These are phyloP conservation scores for Anastrepha ludens DNA, from an alignment of 1,140 invertebrate genomes.

Conservation along the genomic window DNA sequence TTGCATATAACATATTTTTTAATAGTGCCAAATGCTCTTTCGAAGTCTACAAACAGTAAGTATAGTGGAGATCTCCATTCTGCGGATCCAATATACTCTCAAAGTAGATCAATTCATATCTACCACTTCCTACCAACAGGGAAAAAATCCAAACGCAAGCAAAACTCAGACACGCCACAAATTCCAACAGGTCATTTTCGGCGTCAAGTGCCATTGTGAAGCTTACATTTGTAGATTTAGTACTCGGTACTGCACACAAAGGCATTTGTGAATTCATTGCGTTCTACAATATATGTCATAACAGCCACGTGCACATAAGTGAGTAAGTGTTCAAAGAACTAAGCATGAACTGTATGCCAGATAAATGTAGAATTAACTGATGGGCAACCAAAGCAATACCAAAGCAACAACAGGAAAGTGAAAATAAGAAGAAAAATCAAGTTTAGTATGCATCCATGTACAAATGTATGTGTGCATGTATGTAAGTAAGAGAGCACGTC, in stretches of 20 bases:
- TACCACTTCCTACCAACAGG: no score
- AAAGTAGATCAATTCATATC: no score
- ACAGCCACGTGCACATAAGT: background rate
- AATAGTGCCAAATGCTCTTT: no score
- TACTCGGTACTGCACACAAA: background rate
- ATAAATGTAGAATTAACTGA: background rate
- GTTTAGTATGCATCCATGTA: background rate
- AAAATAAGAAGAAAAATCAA: background rate
- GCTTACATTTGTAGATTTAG: no score
- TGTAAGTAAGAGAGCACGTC: background rate
- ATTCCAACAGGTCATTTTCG: background rate
- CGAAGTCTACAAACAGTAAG: no score
- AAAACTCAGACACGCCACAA: no score
- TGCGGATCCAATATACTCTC: no score
- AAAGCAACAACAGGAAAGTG: background rate
- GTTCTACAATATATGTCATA: background rate
- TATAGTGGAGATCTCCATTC: no score
- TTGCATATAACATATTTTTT: no score
- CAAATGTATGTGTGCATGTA: background rate
- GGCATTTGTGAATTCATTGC: background rate
- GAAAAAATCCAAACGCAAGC: no score
- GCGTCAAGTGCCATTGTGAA: background rate
- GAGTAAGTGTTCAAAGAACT: background rate
- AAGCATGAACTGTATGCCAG: background rate
- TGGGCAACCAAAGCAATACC: background rate